Evolutionary conservation across 1,140 invertebrate species (phyloP), one percentile per base, ranked within the genome.

Genomic region (Aphelenchoides fujianensis): DNA sequence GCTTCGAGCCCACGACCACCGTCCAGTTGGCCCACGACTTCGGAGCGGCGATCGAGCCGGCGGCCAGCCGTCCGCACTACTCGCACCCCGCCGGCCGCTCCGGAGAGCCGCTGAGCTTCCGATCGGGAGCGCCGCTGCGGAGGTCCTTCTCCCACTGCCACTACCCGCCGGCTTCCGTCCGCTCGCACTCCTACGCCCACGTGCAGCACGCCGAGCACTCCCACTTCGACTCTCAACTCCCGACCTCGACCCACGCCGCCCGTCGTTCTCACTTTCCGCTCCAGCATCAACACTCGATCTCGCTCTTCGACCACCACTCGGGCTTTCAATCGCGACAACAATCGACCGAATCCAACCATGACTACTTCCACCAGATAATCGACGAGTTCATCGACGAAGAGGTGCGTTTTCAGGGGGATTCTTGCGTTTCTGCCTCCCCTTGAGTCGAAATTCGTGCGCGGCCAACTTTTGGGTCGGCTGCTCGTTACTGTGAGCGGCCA

Each of bases 301-400:
- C 55, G 27, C 27, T 16, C 23, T 5, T 32, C 34, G 5, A 5
- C 12, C 55, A 5, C 34, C 55, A 59, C 34, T 59, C 23, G 55
- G 5, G 27, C 34, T 19, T 59, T 59, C 5, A 59, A 5, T 59
- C 55, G 5, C 55, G 55, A 5, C 55, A 59, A 32, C 5, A 59
- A 59, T 59, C 55, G 5, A 59, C 55, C 7, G 55, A 59, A 7
- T 59, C 55, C 5, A 59, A 27, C 28, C 5, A 19, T 59, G 5
- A 59, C 5, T 5, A 59, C 55, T 7, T 59, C 23, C 19, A 7
- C 34, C 19, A 5, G 34, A 5, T 7, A 5, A 59, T 59, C 23
- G 55, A 59, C 55, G 55, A 59, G 19, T 19, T 59, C 55, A 59
- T 59, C 19, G 55, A 59, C 5, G 55, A 59, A 59, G 55, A 59